phyloP scores from a whole-genome alignment of 2,113 vertebrate genomes.

The Macrotis lagotis region DNA sequence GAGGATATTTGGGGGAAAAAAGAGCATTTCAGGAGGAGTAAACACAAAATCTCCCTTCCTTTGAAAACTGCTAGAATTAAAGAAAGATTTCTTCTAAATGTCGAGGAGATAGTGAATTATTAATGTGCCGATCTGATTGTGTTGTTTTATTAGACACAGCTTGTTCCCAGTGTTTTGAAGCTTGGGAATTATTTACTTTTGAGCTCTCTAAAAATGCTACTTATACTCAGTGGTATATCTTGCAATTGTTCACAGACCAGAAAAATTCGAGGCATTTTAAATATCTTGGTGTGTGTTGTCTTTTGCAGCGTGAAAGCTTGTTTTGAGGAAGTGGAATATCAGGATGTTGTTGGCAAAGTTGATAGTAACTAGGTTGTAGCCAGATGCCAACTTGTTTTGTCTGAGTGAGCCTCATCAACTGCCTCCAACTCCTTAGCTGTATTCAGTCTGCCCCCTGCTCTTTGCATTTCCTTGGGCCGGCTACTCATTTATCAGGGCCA shows the following conservation, averaged over 20 bases:
- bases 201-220: slow-evolving; percentile 57
- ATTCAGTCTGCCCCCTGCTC: slow-evolving; percentile 32
- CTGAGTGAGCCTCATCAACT: slow-evolving; percentile 29
- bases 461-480: slow-evolving; percentile 39
- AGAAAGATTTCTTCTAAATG: slow-evolving; percentile 29
- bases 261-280: slow-evolving; percentile 7
- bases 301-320: slow-evolving; percentile 56
- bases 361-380: slow-evolving; percentile 61
- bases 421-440: background rate
- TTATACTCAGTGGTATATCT: background rate
- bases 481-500: slow-evolving; percentile 27
- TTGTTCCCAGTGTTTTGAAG: slow-evolving; percentile 49
- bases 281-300: slow-evolving; percentile 7
- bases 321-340: slow-evolving; percentile 33
- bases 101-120: slow-evolving; percentile 63
- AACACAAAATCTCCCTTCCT: slow-evolving; percentile 40
- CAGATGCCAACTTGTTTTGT: slow-evolving; percentile 38
- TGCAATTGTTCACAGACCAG: background rate
- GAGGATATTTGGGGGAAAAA: background rate
- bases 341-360: slow-evolving; percentile 41
- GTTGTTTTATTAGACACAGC: slow-evolving; percentile 73
- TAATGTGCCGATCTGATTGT: slow-evolving; percentile 69
- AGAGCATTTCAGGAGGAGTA: slow-evolving; percentile 34
- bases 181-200: slow-evolving; percentile 58
- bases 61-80: slow-evolving; percentile 53